Evolutionary conservation across 2,888 invertebrate species (phyloP).

Genomic region (Piscicola geometra): DNA sequence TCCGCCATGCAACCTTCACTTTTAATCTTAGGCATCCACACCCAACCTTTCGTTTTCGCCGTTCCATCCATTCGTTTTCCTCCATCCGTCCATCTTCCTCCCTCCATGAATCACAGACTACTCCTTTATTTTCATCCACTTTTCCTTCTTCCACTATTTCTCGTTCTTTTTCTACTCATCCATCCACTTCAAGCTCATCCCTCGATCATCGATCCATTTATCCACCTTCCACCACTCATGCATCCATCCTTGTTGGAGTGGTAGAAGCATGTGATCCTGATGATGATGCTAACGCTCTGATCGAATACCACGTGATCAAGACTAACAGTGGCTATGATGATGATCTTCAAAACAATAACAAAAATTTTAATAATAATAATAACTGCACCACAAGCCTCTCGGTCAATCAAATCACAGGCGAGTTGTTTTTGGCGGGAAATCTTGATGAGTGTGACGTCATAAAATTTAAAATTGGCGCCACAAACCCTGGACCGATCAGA

Average conservation of each 20-base stretch:
- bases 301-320: too few relatives aligned
- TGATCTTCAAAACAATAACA: too few relatives aligned
- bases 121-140: neutral
- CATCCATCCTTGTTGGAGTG: neutral
- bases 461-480: neutral
- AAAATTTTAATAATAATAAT: too few relatives aligned
- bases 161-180: too few relatives aligned
- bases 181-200: too few relatives aligned
- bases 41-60: neutral
- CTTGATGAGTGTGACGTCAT: neutral
- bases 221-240: neutral
- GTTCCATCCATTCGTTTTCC: neutral
- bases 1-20: too few relatives aligned
- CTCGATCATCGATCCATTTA: neutral
- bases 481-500: neutral
- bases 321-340: too few relatives aligned
- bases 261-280: too few relatives aligned
- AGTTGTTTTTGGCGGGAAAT: neutral
- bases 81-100: constrained; percentile 4
- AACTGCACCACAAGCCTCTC: neutral
- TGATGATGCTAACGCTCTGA: too few relatives aligned
- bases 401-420: neutral
- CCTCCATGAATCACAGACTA: neutral
- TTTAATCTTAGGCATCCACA: too few relatives aligned
- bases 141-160: neutral